phyloP scores from a whole-genome alignment of 2,797 vertebrate genomes.

The Argyrosomus regius region DNA sequence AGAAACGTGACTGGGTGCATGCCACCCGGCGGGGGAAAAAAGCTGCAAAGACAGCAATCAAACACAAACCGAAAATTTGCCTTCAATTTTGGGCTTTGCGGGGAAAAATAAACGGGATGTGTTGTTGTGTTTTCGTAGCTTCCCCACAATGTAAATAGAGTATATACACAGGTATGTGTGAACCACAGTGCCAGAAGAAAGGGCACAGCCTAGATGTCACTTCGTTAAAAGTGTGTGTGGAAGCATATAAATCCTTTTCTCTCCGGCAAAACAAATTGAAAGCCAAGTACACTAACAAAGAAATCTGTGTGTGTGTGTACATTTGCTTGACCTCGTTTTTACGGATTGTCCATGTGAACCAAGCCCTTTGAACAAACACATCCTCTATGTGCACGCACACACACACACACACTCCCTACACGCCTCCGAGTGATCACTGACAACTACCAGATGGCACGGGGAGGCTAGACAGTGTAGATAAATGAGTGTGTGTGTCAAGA shows the following conservation, averaged over 20 bases:
- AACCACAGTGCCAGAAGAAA: neutral
- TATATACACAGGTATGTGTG: slow-evolving; percentile 20
- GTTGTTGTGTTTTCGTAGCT: slow-evolving; percentile 29
- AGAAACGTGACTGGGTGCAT: slow-evolving; percentile 22
- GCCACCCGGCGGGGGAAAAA: neutral
- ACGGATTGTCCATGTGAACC: slow-evolving; percentile 33
- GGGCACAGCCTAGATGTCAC: neutral
- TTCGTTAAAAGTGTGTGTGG: neutral
- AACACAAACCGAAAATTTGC: slow-evolving; percentile 36
- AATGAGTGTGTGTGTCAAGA: slow-evolving; percentile 36
- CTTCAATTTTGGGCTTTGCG: slow-evolving; percentile 16
- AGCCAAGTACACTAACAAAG: slow-evolving; percentile 3
- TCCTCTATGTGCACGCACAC: slow-evolving; percentile 5
- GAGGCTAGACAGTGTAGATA: slow-evolving; percentile 61
- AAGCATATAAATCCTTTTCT: slow-evolving; percentile 1
- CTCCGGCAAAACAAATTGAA: slow-evolving; percentile 19
- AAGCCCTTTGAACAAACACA: slow-evolving; percentile 32
- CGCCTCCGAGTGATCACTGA: slow-evolving; percentile 46
- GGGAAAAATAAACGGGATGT: slow-evolving; percentile 11
- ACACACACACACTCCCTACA: slow-evolving; percentile 10
- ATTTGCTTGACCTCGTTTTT: slow-evolving; percentile 59
- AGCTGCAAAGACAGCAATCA: slow-evolving; percentile 44
- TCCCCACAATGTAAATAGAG: neutral
- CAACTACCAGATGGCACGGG: slow-evolving; percentile 58
- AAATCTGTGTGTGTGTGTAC: slow-evolving; percentile 3